Evolutionary conservation across 2,113 vertebrate genomes (phyloP), one percentile per base, ranked within the genome.

Genomic region (Aythya baeri): DNA sequence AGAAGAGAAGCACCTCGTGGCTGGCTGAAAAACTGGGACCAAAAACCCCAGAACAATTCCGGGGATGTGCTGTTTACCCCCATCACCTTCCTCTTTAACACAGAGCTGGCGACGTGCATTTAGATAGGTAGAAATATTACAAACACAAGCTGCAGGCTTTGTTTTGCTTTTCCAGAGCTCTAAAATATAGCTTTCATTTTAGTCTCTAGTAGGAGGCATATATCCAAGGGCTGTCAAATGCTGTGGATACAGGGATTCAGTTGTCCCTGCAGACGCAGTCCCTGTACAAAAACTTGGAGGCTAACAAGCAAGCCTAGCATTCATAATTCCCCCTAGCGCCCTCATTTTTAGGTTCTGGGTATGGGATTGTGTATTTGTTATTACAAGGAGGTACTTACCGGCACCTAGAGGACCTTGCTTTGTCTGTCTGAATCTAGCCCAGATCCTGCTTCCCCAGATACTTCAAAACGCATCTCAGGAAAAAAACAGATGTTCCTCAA

Each of bases 111-210:
- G 86, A 93, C 93, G 89, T 92, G 54, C 26, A 73, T 80, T 38
- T 66, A 75, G 82, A 95, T 44, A 87, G 73, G 34, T 83, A 88
- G 62, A 94, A 94, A 50, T 87, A 85, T 91, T 93, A 55, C 49
- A 89, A 96, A 91, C 73, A 74, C 36, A 86, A 85, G 54, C 86
- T 93, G 83, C 66, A 82, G 80, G 91, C 92, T 93, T 95, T 92
- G 70, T 85, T 94, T 93, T 77, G 84, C 77, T 93, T 82, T 91
- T 84, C 27, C 41, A 82, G 55, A 36, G 54, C 66, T 94, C 66
- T 95, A 85, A 95, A 94, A 92, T 93, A 92, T 5, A 92, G 89
- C 86, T 87, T 95, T 95, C 93, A 91, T 96, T 94, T 97, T 89
- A 91, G 71, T 85, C 44, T 88, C 32, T 97, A 81, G 82, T 81